Evolutionary conservation across 2,113 vertebrate species (phyloP), one percentile per base, ranked within the genome.

Genomic region (Proterorhinus semilunaris): DNA sequence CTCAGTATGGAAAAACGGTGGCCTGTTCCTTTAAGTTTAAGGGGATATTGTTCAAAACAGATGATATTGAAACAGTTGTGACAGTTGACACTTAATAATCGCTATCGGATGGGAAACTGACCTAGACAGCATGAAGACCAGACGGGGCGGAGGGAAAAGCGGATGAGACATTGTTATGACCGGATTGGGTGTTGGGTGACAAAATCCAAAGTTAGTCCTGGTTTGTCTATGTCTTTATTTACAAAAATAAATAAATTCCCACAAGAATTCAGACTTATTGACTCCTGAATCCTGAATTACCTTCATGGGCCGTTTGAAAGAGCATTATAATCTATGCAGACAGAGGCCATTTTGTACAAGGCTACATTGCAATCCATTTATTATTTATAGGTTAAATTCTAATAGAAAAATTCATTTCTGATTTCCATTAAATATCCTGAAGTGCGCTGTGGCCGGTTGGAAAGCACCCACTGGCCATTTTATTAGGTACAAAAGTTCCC

Each of bases 371-470:
- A 36, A 12, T 12, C 36, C 11, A 57, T 71, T 69, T 75, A 70
- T 17, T 11, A 70, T 62, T 71, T 67, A 54, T 13, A 62, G 62
- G 69, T 74, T 69, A 66, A 76, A 76, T 49, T 86, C 52, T 72
- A 54, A 53, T 51, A 58, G 66, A 74, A 65, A 68, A 70, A 76
- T 57, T 4, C 21, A 57, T 62, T 54, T 16, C 61, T 78, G 80
- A 69, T 70, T 53, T 68, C 52, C 52, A 66, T 75, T 46, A 74
- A 57, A 13, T 51, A 1, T 6, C 47, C 71, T 66, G 58, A 76
- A 42, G 42, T 75, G 49, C 44, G 17, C 50, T 50, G 69, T 53
- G 50, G 59, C 21, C 72, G 17, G 27, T 36, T 53, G 51, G 50
- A n/a, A 7, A 52, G 15, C 17, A 55, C 17, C 10, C 17, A 27